These are phyloP conservation scores for Rhamphomyia laevipes DNA, from an alignment of 2,888 invertebrate genomes.

Conservation along the genomic window DNA sequence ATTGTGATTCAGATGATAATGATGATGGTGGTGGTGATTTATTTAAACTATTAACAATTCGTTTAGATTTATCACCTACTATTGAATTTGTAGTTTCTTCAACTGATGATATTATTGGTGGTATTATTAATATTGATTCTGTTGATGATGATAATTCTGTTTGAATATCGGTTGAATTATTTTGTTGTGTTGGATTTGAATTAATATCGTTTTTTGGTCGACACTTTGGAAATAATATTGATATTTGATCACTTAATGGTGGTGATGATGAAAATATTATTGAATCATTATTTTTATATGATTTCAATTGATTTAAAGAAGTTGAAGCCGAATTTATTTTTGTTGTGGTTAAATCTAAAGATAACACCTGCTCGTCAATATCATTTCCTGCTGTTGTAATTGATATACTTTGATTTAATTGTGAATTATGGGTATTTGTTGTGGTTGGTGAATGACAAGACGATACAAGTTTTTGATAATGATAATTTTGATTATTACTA, in stretches of 20 bases:
- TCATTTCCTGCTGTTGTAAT: neutral
- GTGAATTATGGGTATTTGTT: neutral
- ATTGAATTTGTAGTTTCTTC: slow-evolving; percentile 12
- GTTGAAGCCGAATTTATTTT: slow-evolving; percentile 9
- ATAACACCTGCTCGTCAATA: slow-evolving; percentile 5
- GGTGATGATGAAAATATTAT: slow-evolving; percentile 43
- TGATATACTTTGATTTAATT: neutral
- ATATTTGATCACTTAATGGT: slow-evolving; percentile 58
- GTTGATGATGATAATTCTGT: slow-evolving; percentile 18
- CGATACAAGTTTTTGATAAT: too few relatives aligned
- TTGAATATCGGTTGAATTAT: slow-evolving; percentile 2
- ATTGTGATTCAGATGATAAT: slow-evolving; percentile 35
- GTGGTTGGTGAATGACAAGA: neutral
- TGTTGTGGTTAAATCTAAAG: slow-evolving; percentile 18
- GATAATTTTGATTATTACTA: too few relatives aligned
- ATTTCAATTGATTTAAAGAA: slow-evolving; percentile 9
- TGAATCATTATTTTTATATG: slow-evolving; percentile 10
- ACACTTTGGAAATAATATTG: slow-evolving; percentile 78
- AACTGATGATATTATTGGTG: slow-evolving; percentile 10
- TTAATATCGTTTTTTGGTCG: slow-evolving; percentile 54
- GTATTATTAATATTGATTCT: slow-evolving; percentile 17
- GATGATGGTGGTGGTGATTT: slow-evolving; percentile 33
- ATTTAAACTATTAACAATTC: slow-evolving; percentile 5
- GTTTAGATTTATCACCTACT: slow-evolving; percentile 5
- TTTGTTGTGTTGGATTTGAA: slow-evolving; percentile 32